These are phyloP conservation scores for Phenganax marumi DNA, from an alignment of 92 coral and sea anemone species.

Conservation along the genomic window DNA sequence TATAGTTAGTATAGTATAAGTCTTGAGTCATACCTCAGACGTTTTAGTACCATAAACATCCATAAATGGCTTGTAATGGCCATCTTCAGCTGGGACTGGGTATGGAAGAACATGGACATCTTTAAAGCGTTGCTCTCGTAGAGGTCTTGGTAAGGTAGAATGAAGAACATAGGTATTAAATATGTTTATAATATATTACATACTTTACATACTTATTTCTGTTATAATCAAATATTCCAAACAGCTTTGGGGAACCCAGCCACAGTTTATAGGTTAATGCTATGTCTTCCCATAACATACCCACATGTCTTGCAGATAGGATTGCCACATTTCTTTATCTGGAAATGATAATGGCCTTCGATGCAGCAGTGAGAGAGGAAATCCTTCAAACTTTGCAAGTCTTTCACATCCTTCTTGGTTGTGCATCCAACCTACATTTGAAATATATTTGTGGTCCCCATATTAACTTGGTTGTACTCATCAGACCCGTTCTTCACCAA, in stretches of 20 bases:
- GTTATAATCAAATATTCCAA: not conserved
- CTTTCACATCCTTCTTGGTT: slow-evolving; percentile 12
- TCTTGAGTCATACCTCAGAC: not conserved
- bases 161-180: not conserved
- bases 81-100: slow-evolving; percentile 39
- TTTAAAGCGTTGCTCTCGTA: slow-evolving; percentile 26
- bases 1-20: not conserved
- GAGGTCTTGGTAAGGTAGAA: slow-evolving; percentile 35
- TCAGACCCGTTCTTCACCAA: not conserved
- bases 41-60: slow-evolving; percentile 25
- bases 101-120: slow-evolving; percentile 38
- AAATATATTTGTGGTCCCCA: not conserved
- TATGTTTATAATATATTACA: not conserved
- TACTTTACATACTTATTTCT: not conserved
- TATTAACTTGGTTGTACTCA: not conserved
- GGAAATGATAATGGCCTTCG: slow-evolving; percentile 9
- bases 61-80: slow-evolving; percentile 30
- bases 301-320: not conserved
- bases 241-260: not conserved
- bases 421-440: not conserved
- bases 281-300: not conserved
- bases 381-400: not conserved
- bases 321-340: not conserved
- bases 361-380: slow-evolving; percentile 4
- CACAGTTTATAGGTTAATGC: not conserved